Evolutionary conservation across 2,113 vertebrate genomes (phyloP), one percentile per base, ranked within the genome.

Genomic region (Paraplagusia blochii): DNA sequence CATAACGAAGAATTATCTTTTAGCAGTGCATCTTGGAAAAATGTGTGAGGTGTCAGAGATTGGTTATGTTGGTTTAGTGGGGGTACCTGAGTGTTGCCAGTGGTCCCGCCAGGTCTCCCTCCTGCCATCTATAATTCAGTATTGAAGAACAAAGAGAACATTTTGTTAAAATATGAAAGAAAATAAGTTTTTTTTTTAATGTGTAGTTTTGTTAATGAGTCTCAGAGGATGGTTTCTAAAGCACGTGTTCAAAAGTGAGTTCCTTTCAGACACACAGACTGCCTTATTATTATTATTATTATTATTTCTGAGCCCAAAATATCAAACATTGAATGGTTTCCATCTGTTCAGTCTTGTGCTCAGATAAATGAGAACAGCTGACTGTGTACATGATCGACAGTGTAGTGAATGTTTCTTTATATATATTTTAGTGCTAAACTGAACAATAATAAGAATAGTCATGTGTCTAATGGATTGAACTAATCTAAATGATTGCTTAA

Each of bases 11-110:
- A 29, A 29, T 29, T 29, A 29, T 29, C 22, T 29, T 2, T 29
- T 29, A 29, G 22, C 6, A 29, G 38, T 4, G 38, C 13, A 11
- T 40, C 38, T 11, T 5, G 38, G 11, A 11, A 5, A 11, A 40
- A 38, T 9, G 1, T 40, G 10, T 4, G 12, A 12, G 22, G 48
- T 29, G n/a, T 43, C n/a, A 16, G n/a, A 9, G 39, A 15, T 14
- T 15, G n/a, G 19, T 35, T 33, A 2, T 50, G 48, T 14, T 19
- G 29, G 29, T 38, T 48, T 40, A 11, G 1, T 11, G 29, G 53
- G 56, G 52, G 76, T 92, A 92, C 90, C 90, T 92, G 90, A 88
- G 80, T 81, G 86, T 65, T 88, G 84, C 85, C 88, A 82, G 88
- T 88, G 81, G 82, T 88, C 78, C 89, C 85, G 72, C 86, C 63